Base-by-base conservation (phyloP, 2,113 vertebrate genomes). In the Hassar affinis region DNA sequence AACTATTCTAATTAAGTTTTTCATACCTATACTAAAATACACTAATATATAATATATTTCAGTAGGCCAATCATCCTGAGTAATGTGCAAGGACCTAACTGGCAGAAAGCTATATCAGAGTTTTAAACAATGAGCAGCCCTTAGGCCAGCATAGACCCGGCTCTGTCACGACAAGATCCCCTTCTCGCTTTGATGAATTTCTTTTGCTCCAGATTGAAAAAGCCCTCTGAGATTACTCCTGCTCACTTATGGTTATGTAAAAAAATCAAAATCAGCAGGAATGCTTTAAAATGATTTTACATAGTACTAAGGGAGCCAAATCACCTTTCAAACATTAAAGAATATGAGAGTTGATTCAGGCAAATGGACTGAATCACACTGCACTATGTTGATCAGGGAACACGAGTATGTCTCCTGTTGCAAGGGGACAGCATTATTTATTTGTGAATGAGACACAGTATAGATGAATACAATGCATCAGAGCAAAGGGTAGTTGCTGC, bases 201-300 rank as follows among this genome's bases (percentile, higher is more conserved):
- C 80, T 83, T 85, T 85, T 89, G 85, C 85, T 81, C 74, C 64
- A 80, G 85, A 88, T 85, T 87, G 77, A 86, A 90, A 86, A 71
- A 30, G 75, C 18, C 79, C 15, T 78, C 80, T 62, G 72, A 89
- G 90, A 88, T 47, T 86, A 87, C 83, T 84, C 83, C 5, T 64
- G 77, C 86, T 87, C 85, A 78, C 85, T 88, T 86, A 81, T 84
- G 83, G 83, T 87, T 85, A 90, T 88, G 85, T 84, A 84, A 90
- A 86, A 90, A 86, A 90, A 90, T 51, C 52, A 89, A 90, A 91
- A 90, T 91, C 89, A 85, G 81, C 84, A 88, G 78, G 88, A 91
- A 91, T 80, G 79, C 85, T 83, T 88, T 90, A 92, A 89, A 92
- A 91, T 93, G 91, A 92, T 88, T 85, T 88, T 45, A 74, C 76